Base-by-base conservation (phyloP, 1,140 invertebrate species). In the Saccostrea cuccullata region DNA sequence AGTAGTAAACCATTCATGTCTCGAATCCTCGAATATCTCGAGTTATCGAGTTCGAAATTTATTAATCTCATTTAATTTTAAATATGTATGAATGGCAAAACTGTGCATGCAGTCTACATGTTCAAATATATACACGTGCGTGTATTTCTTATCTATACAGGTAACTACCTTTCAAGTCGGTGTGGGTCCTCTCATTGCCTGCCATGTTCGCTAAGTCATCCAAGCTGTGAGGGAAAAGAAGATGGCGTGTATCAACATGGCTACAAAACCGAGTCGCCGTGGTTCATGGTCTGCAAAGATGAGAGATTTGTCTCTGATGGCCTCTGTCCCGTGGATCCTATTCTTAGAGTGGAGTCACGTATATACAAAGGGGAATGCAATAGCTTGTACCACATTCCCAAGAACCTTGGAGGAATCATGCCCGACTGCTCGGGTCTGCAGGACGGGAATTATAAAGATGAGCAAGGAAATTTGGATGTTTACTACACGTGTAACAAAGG, bases 191-290 rank as follows among this genome's bases (percentile, higher is more conserved):
- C 90, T 15, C 87, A 90, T 86, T 90, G 89, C 86, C 55, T 77
- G 30, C 90, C 90, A 2, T 91, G 90, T 55, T 23, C 12, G 23
- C 36, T 89, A 12, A 12, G 82, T 15, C 77, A 87, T 23, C 88
- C 88, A 70, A 91, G 83, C 86, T 91, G 90, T 67, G 90, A 91
- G 58, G 87, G 86, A 0, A 89, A 89, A 55, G 26, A 60, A 55
- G 87, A 91, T 56, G 90, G 90, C 20, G 40, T 88, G 13, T 36
- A 86, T 77, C 70, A 86, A 17, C 87, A 91, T 56, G 36, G 56
- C n/a, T 40, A 60, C 4, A 91, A 87, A 26, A 84, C 56, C n/a
- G 87, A 89, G 26, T 84, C 86, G 12, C 90, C 90, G 26, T 90
- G 85, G 60, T 89, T 87, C 55, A 87, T 89, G 26, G 58, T 89